Percentiles rank a stretch among this genome's conserved stretches.
These are phyloP conservation scores for Parauchenoglanis punctatus DNA, from an alignment of 2,797 vertebrate genomes.

Conservation along the genomic window DNA sequence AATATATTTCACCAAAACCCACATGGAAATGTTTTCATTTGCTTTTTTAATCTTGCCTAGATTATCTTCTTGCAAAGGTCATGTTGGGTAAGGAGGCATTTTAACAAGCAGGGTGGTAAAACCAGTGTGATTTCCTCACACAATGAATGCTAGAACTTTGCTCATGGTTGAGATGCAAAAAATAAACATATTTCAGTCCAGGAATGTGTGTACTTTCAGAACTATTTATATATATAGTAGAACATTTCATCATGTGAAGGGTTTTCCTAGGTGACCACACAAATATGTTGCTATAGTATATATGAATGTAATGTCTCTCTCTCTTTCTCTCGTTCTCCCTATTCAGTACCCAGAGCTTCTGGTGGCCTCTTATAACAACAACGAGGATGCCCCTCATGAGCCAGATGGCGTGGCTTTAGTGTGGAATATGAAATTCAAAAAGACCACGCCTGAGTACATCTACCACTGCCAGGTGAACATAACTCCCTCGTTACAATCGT, in stretches of 20 bases:
- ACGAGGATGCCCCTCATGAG: constrained; percentile 94
- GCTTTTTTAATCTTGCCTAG: neutral
- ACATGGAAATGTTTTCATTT: constrained; percentile 1
- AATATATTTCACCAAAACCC: neutral
- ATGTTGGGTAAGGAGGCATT: constrained; percentile 11
- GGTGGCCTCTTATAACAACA: constrained; percentile 97
- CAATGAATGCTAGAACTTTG: neutral
- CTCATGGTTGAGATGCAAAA: neutral
- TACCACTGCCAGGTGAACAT: constrained; percentile 94
- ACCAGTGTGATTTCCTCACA: neutral
- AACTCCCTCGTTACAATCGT: neutral
- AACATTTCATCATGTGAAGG: neutral
- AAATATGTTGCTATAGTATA: neutral
- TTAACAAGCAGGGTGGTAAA: constrained; percentile 15
- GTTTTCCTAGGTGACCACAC: neutral
- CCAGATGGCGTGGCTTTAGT: constrained; percentile 94
- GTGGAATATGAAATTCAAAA: constrained; percentile 99
- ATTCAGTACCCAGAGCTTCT: constrained; percentile 91
- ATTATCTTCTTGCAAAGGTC: neutral
- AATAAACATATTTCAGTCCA: too few species aligned
- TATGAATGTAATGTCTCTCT: neutral
- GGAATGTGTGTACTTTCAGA: neutral
- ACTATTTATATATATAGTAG: neutral
- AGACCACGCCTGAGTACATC: constrained; percentile 94
- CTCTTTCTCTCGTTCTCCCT: constrained; percentile 15